These are phyloP conservation scores for Gymnocypris eckloni DNA, from an alignment of 2,797 vertebrate species.

Conservation along the genomic window DNA sequence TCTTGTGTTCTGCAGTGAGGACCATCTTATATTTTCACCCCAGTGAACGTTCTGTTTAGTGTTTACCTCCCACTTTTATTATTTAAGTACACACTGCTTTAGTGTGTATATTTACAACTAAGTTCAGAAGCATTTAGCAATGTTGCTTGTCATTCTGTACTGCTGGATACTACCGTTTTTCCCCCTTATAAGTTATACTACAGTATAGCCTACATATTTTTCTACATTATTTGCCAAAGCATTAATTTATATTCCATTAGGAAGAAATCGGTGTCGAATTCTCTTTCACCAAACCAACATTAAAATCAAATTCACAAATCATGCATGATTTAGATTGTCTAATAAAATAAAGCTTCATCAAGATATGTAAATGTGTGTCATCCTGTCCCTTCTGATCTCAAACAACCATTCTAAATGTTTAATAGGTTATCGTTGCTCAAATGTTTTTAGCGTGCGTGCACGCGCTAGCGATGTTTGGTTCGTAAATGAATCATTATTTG, in stretches of 20 bases:
- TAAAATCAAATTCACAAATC: background rate
- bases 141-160: background rate
- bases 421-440: background rate
- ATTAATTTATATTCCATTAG: background rate
- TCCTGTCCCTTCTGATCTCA: background rate
- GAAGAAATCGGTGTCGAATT: background rate
- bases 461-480: background rate
- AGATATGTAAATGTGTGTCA: background rate
- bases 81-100: background rate
- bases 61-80: background rate
- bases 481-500: background rate
- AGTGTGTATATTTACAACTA: background rate
- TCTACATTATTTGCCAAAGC: background rate
- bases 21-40: slow-evolving; percentile 62
- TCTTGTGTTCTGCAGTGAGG: no score
- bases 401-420: background rate
- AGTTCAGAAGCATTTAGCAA: background rate
- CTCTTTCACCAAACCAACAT: background rate
- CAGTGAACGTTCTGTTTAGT: slow-evolving; percentile 25
- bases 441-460: background rate
- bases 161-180: background rate
- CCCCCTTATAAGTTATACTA: no score
- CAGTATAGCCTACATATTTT: background rate
- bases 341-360: background rate
- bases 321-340: background rate